Percentiles rank a stretch among this genome's conserved stretches.
Conservation (phyloP, 2,888 invertebrate species). For the Opisthograptis luteolata region DNA sequence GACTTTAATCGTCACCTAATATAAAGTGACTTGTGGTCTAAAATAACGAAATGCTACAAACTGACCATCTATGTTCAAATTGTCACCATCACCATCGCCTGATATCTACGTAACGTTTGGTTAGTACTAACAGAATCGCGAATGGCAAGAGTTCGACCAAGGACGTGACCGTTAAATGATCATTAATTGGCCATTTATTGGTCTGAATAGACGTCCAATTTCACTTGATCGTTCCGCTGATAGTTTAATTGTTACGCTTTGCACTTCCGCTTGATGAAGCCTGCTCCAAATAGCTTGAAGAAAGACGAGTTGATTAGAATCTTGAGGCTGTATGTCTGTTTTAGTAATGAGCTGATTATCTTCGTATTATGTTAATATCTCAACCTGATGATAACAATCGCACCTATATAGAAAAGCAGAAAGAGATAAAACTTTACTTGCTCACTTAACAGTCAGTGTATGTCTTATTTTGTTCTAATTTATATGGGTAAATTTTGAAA, state of each 20-base stretch:
- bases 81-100: too few species aligned
- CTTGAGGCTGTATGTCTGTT: neutral
- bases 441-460: too few species aligned
- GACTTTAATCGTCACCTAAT: too few species aligned
- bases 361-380: neutral
- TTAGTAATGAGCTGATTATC: slow-evolving; percentile 7
- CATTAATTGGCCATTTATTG: slow-evolving; percentile 28
- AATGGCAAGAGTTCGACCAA: slow-evolving; percentile 20
- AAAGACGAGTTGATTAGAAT: neutral
- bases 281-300: slow-evolving; percentile 7
- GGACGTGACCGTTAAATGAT: slow-evolving; percentile 12
- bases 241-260: slow-evolving; percentile 20
- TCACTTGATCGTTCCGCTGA: slow-evolving; percentile 22
- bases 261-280: slow-evolving; percentile 13
- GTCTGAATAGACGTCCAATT: slow-evolving; percentile 16
- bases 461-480: too few species aligned
- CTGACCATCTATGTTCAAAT: too few species aligned
- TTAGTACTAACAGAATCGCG: slow-evolving; percentile 18
- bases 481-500: too few species aligned
- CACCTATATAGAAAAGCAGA: neutral
- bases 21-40: too few species aligned
- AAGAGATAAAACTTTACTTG: neutral
- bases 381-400: slow-evolving; percentile 5
- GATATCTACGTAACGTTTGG: too few species aligned
- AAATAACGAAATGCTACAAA: too few species aligned